phyloP scores from a whole-genome alignment of 2,113 vertebrate genomes.

The Amphiprion percula region DNA sequence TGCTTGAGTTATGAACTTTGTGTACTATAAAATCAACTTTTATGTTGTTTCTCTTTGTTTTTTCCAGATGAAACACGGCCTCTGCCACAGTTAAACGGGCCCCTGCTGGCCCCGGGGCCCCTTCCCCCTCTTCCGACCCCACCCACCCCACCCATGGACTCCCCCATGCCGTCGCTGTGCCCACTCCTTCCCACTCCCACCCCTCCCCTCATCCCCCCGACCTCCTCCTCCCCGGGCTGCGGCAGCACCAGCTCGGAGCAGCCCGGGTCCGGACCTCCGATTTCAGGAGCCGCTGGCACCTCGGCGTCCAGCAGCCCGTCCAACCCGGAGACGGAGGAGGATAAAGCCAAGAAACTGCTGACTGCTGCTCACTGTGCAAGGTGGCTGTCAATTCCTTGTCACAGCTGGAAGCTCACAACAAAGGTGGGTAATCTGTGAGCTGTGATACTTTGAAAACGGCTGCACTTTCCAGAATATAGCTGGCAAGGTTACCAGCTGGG shows the following conservation, averaged over 20 bases:
- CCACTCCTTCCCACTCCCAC: conserved; percentile 69
- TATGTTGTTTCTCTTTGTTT: conserved; percentile 35
- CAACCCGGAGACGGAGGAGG: conserved; percentile 88
- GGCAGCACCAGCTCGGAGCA: conserved; percentile 70
- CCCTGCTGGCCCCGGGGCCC: conserved; percentile 65
- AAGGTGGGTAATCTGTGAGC: conserved; percentile 83
- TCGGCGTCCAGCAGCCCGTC: conserved; percentile 61
- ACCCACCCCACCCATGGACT: conserved; percentile 79
- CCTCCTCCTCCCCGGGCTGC: conserved; percentile 78
- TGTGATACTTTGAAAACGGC: neutral
- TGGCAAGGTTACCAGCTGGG: neutral
- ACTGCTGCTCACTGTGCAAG: conserved; percentile 95
- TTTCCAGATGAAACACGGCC: conserved; percentile 77
- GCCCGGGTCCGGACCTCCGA: conserved; percentile 37
- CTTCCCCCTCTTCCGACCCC: conserved; percentile 65
- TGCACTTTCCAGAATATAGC: neutral
- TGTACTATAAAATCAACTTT: conserved; percentile 23
- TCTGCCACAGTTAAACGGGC: conserved; percentile 73
- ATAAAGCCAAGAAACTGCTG: conserved; percentile 92
- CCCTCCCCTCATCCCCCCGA: conserved; percentile 65
- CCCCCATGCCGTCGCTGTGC: conserved; percentile 68
- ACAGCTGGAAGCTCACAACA: conserved; percentile 96
- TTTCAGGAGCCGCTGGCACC: conserved; percentile 46
- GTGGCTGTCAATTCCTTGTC: conserved; percentile 94
- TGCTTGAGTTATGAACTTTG: conserved; percentile 30